Base-by-base conservation (phyloP, 2,888 invertebrate species). In the Lydus trimaculatus region DNA sequence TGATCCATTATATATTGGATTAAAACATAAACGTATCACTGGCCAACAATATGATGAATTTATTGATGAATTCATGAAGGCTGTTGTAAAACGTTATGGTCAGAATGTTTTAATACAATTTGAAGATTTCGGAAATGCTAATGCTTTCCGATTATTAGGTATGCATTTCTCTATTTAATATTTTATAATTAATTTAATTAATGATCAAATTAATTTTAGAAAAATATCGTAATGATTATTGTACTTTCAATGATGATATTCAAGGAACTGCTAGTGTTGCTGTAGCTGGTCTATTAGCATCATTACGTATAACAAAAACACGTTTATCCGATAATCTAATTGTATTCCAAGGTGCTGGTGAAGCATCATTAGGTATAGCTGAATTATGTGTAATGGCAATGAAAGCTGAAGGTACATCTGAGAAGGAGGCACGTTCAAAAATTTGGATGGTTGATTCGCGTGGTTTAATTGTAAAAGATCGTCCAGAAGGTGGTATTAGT, bases 201-300 rank as follows among this genome's bases (percentile, higher is more conserved):
- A 58, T 17, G 1, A 58, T 17, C 17, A 58, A 7, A 17, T 17
- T 94, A 31, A 87, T 98, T 66, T 87, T 98, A 73, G 92, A 91
- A 79, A 95, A 94, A 84, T 99, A 99, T 86, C 90, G 96, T 56
- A 88, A 94, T 79, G 84, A 90, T 80, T 93, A 94, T 86, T 99
- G 98, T 86, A 97, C 97, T 15, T 99, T 99, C 87, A 99, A 99
- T 87, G 99, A 99, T 84, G 99, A 99, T 84, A 99, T 99, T 83
- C 98, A 99, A 70, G 82, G 82, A 17, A 75, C 75, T 5, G 99
- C 99, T 2, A 89, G 97, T 6, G 99, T 99, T 20, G 98, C 97
- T 13, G 94, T 99, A 25, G 97, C 96, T 15, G 99, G 99, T 0
- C 87, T 99, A 61, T 84, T 99, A 72, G 95, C 98, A 48, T 93